A percentile compares a stretch with the other conserved stretches of the same genome.
phyloP scores from a whole-genome alignment of 2,797 vertebrate genomes.

The Sandelia bainsii region DNA sequence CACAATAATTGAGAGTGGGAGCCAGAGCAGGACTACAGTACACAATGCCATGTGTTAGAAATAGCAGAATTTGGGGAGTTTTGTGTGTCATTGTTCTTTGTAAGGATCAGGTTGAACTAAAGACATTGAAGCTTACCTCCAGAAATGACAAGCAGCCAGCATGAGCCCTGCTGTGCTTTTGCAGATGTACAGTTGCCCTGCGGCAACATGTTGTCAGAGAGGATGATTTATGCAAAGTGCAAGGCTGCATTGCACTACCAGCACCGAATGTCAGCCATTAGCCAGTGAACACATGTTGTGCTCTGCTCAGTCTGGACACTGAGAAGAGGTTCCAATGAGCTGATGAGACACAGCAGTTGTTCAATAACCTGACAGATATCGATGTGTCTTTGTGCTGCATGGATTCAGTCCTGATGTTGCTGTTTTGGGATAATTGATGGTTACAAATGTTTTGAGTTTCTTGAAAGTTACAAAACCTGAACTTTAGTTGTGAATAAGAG shows the following conservation, averaged over 20 bases:
- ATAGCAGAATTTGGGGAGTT: too few relatives aligned
- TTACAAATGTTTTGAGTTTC: not conserved
- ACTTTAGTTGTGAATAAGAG: not conserved
- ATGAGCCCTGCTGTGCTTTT: not conserved
- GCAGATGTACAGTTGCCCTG: constrained; percentile 21
- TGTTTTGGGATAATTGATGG: not conserved
- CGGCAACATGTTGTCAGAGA: constrained; percentile 19
- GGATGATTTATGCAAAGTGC: constrained; percentile 16
- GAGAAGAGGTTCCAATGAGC: not conserved
- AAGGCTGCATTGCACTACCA: not conserved
- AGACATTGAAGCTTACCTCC: constrained; percentile 10
- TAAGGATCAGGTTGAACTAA: constrained; percentile 8
- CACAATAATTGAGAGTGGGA: too few relatives aligned
- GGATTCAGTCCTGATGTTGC: not conserved
- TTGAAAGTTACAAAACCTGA: not conserved
- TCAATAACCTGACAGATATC: not conserved
- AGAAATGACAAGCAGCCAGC: constrained; percentile 29
- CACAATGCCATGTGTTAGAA: too few relatives aligned
- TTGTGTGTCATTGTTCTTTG: not conserved
- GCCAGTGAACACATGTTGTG: not conserved
- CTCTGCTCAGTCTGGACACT: not conserved
- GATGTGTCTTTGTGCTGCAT: not conserved
- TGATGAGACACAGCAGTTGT: not conserved
- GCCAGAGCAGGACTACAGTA: too few relatives aligned
- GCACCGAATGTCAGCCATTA: constrained; percentile 12